Evolutionary conservation across 1,140 invertebrate genomes (phyloP).

Genomic region (Sitobion miscanthi): DNA sequence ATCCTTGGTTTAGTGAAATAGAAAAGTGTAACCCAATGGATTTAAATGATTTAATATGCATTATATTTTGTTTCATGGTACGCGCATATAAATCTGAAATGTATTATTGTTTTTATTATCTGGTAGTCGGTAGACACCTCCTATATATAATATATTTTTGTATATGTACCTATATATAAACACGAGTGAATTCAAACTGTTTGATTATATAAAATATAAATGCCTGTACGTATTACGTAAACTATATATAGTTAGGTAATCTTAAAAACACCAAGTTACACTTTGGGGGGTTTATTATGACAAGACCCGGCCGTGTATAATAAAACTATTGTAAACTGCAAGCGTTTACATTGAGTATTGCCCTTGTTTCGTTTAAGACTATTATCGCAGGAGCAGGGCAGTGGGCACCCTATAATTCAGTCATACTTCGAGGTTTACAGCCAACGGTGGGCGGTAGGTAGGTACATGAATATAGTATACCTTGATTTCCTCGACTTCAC

Average conservation of each 20-base stretch:
- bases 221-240: neutral
- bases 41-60: neutral
- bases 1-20: neutral
- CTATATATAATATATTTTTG: too few relatives aligned
- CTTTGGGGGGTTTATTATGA: neutral
- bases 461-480: neutral
- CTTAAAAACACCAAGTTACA: conserved; percentile 1
- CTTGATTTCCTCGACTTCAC: neutral
- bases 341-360: neutral
- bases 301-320: neutral
- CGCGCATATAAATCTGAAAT: neutral
- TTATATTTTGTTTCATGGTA: neutral
- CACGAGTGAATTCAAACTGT: neutral
- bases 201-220: conserved; percentile 19
- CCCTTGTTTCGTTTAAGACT: neutral
- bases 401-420: neutral
- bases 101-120: neutral
- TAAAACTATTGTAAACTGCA: neutral
- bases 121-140: neutral
- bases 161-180: neutral
- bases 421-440: neutral
- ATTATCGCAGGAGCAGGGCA: neutral
- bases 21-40: neutral
- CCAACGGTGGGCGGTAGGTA: too few relatives aligned
- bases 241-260: neutral